phyloP scores from a whole-genome alignment of 2,888 invertebrate species.

The Calameuta pallipes region DNA sequence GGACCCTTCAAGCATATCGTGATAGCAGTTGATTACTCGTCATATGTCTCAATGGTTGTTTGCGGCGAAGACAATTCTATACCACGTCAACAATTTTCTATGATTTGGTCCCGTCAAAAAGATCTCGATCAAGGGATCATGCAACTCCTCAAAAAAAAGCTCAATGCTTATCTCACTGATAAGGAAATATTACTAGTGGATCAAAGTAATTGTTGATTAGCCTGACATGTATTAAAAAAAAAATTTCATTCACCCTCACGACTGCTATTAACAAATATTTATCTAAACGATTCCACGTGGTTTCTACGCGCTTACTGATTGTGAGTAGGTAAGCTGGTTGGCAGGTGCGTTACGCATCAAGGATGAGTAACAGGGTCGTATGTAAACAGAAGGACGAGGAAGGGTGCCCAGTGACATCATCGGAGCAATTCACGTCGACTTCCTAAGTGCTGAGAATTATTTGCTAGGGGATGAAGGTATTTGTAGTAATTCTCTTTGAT shows the following conservation, averaged over 20 bases:
- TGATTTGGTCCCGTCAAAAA: slow-evolving; percentile 43
- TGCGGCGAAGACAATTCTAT: slow-evolving; percentile 28
- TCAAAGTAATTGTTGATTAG: background rate
- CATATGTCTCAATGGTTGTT: slow-evolving; percentile 33
- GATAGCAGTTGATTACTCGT: slow-evolving; percentile 29
- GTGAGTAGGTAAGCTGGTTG: background rate
- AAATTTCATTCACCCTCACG: background rate
- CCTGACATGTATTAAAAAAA: background rate
- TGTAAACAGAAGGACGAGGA: background rate
- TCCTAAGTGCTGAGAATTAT: background rate
- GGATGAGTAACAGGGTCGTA: background rate
- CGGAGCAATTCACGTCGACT: background rate
- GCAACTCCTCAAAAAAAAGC: slow-evolving; percentile 30
- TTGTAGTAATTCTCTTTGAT: background rate
- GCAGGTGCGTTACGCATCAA: background rate
- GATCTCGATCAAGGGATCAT: slow-evolving; percentile 28
- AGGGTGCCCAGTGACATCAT: background rate
- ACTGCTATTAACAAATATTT: background rate
- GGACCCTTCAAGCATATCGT: slow-evolving; percentile 37
- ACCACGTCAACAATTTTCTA: slow-evolving; percentile 36
- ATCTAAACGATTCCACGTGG: background rate
- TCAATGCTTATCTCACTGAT: slow-evolving; percentile 31
- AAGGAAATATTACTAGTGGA: slow-evolving; percentile 31
- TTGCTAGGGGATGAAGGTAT: background rate
- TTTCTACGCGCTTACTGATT: background rate